Conservation (phyloP, 2,113 vertebrate genomes). For the Hyperopisus bebe region DNA sequence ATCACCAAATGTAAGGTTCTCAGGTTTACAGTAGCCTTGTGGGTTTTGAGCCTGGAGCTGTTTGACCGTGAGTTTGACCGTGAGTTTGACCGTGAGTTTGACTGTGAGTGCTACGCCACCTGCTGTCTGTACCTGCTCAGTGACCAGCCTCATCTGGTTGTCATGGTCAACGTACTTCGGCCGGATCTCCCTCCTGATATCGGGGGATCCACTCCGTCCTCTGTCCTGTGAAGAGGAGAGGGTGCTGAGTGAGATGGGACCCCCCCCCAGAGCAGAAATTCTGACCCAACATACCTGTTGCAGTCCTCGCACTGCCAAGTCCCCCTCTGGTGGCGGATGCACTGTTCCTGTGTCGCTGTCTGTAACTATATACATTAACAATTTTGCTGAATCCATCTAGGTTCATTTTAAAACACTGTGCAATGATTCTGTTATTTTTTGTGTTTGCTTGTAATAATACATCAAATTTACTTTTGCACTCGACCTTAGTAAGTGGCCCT, state of each 20-base stretch:
- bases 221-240: slow-evolving; percentile 36
- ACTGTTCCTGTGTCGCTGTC: slow-evolving; percentile 31
- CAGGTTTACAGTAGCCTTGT: neutral
- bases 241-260: neutral
- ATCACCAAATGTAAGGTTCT: neutral
- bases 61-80: neutral
- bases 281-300: slow-evolving; percentile 35
- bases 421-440: neutral
- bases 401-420: neutral
- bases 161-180: slow-evolving; percentile 37
- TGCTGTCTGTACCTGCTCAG: slow-evolving; percentile 56
- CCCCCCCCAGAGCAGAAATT: no score
- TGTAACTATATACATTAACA: slow-evolving; percentile 30
- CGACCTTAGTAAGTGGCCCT: neutral
- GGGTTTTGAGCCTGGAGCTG: neutral
- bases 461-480: neutral
- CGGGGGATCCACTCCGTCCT: slow-evolving; percentile 25
- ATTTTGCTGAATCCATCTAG: neutral
- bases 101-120: no score
- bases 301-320: slow-evolving; percentile 21
- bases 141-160: slow-evolving; percentile 58
- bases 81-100: no score
- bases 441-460: neutral
- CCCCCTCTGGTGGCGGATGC: slow-evolving; percentile 43
- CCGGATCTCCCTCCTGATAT: slow-evolving; percentile 29